Evolutionary conservation across 1,140 invertebrate genomes (phyloP), one percentile per base, ranked within the genome.

Genomic region (Polyergus mexicanus): DNA sequence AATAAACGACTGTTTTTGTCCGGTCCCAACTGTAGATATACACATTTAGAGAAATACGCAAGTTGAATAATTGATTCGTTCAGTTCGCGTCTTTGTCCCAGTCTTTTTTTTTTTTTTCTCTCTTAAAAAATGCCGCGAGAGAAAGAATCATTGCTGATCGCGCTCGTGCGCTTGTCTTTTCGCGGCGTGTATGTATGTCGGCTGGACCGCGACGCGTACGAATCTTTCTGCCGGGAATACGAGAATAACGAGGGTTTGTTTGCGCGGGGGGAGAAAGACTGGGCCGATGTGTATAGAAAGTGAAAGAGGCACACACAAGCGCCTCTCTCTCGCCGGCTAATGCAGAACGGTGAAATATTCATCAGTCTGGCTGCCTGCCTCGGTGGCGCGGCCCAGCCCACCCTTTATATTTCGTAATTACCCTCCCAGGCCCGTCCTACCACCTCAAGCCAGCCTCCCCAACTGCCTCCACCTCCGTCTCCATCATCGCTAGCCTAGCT

Each of bases 371-470:
- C 90, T 92, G 92, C 87, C 91, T 93, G 92, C 85, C 91, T 93
- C 91, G 90, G 88, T 93, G 91, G 89, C 93, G 89, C 89, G 90
- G 91, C 89, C 92, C 91, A 88, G 90, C 92, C 93, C 90, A 94
- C 93, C 94, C 94, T 94, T 94, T 94, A 94, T 93, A 94, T 94
- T 94, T 94, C 92, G 94, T 94, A 94, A 94, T 94, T 94, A 94
- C 92, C 94, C 94, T 92, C 91, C 92, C 91, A 89, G 88, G 75
- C 88, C 90, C 90, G 88, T 91, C 91, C 89, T 86, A 91, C 88
- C 89, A 89, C 90, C 88, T 87, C 89, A 78, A 92, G 84, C 88
- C 88, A 91, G 86, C 89, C 91, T 89, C 90, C 86, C 88, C 85
- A 65, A 60, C 88, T 78, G 58, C 72, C 72, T 89, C 63, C 75